These are phyloP conservation scores for Orchestes rusci DNA, from an alignment of 2,888 invertebrate species.

Conservation along the genomic window DNA sequence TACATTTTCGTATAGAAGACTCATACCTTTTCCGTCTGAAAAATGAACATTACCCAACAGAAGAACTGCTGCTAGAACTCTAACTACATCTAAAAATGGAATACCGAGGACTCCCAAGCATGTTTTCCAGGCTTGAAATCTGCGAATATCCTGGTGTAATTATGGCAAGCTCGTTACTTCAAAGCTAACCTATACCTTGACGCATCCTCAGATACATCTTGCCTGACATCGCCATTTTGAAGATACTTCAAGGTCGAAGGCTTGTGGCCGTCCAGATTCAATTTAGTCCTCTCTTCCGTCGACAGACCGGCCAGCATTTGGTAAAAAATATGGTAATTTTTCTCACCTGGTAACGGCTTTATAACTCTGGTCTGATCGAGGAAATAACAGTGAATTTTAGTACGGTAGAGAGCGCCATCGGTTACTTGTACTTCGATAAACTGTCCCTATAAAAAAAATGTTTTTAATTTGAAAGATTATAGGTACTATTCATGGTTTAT, in stretches of 20 bases:
- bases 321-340: slow-evolving; percentile 96
- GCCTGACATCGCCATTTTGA: slow-evolving; percentile 63
- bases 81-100: slow-evolving; percentile 87
- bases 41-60: slow-evolving; percentile 90
- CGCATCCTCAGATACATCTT: slow-evolving; percentile 67
- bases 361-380: slow-evolving; percentile 90
- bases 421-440: slow-evolving; percentile 95
- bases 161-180: background rate
- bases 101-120: slow-evolving; percentile 86
- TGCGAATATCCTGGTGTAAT: slow-evolving; percentile 28
- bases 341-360: slow-evolving; percentile 69
- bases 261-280: slow-evolving; percentile 81
- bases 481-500: no score
- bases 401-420: slow-evolving; percentile 88
- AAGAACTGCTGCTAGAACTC: slow-evolving; percentile 84
- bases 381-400: slow-evolving; percentile 94
- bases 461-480: background rate
- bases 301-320: slow-evolving; percentile 88
- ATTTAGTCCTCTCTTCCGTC: slow-evolving; percentile 75
- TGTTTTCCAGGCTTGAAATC: slow-evolving; percentile 90
- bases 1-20: background rate
- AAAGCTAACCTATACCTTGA: slow-evolving; percentile 41
- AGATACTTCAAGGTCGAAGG: slow-evolving; percentile 77
- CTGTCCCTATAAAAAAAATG: slow-evolving; percentile 69
- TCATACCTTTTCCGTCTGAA: slow-evolving; percentile 59